Conservation (phyloP, 1,140 invertebrate genomes). For the Atta colombica region DNA sequence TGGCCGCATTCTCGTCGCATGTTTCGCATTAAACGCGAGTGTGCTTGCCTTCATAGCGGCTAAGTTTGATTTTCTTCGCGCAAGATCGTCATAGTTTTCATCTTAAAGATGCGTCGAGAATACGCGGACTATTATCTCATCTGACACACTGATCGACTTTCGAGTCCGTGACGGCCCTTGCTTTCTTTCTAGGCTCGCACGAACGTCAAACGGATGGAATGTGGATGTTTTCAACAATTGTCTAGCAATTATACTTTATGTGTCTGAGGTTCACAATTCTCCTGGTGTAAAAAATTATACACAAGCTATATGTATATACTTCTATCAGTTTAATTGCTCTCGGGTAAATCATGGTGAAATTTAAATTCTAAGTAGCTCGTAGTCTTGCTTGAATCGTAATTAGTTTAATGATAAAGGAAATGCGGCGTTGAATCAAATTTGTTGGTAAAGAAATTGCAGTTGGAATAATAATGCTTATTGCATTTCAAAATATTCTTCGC, state of each 20-base stretch:
- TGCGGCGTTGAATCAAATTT: background rate
- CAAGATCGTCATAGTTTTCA: background rate
- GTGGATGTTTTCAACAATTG: slow-evolving; percentile 72
- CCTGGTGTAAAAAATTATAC: slow-evolving; percentile 61
- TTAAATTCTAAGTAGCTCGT: slow-evolving; percentile 33
- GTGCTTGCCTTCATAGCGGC: background rate
- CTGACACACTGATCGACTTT: slow-evolving; percentile 16
- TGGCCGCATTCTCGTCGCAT: slow-evolving; percentile 23
- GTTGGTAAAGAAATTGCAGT: background rate
- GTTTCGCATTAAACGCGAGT: background rate
- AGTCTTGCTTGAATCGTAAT: background rate
- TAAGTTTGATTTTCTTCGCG: slow-evolving; percentile 22
- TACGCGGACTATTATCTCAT: background rate
- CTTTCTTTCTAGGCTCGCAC: slow-evolving; percentile 14
- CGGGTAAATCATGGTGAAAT: slow-evolving; percentile 18
- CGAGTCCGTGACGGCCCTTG: background rate
- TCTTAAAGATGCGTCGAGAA: slow-evolving; percentile 28
- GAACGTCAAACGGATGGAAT: slow-evolving; percentile 77
- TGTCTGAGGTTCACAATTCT: slow-evolving; percentile 56
- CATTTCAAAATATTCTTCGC: background rate
- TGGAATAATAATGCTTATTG: slow-evolving; percentile 3
- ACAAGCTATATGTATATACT: slow-evolving; percentile 40
- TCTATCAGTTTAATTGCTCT: slow-evolving; percentile 14
- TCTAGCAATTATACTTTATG: slow-evolving; percentile 63
- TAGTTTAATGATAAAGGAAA: slow-evolving; percentile 5